Conservation (phyloP, 2,888 invertebrate species). For the Machimus rusticus region DNA sequence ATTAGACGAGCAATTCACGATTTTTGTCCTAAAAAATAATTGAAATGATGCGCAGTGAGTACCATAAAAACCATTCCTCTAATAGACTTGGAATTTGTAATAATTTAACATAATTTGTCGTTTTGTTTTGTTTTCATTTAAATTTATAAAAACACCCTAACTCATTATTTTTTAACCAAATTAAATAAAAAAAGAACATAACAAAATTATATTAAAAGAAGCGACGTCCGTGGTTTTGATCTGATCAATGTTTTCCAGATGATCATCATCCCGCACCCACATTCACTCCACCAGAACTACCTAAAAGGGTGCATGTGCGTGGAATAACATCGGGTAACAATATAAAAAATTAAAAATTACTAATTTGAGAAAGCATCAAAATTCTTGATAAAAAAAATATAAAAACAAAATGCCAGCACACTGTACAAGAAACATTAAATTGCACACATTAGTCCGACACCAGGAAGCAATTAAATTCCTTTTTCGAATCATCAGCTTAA, state of each 20-base stretch:
- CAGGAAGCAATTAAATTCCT: not conserved
- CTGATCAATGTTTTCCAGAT: conserved; percentile 79
- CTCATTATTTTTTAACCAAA: conserved; percentile 47
- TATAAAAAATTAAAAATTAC: conserved; percentile 46
- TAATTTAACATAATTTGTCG: not conserved
- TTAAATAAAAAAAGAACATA: conserved; percentile 50
- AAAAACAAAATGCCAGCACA: conserved; percentile 22
- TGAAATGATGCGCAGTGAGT: not conserved
- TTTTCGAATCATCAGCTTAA: not conserved
- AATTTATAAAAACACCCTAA: conserved; percentile 43
- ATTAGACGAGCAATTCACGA: not conserved
- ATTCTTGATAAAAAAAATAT: not conserved
- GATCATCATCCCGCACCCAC: conserved; percentile 97
- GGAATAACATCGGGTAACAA: conserved; percentile 71
- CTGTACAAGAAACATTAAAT: conserved; percentile 23
- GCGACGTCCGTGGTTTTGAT: conserved; percentile 72
- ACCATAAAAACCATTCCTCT: not conserved
- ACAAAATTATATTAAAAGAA: conserved; percentile 56
- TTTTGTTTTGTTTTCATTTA: not conserved
- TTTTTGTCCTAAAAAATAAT: not conserved
- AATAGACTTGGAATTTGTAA: not conserved
- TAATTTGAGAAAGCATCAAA: conserved; percentile 30
- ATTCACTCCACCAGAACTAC: conserved; percentile 98
- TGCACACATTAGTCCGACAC: conserved; percentile 21
- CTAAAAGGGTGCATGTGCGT: conserved; percentile 98